Evolutionary conservation across 2,888 invertebrate genomes (phyloP).

Genomic region (Thera obeliscata): DNA sequence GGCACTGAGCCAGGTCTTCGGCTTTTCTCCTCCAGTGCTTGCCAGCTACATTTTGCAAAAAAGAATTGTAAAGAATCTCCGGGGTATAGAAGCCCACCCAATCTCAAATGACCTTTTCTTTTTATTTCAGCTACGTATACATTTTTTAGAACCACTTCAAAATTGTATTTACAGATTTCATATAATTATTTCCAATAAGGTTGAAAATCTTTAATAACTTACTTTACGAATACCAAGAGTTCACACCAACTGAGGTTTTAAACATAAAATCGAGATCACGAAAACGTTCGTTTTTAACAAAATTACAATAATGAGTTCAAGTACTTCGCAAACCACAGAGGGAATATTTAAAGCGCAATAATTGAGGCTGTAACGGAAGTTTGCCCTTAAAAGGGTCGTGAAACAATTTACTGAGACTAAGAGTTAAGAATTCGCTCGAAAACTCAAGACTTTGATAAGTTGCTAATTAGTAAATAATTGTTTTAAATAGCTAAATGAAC

Average conservation of each 20-base stretch:
- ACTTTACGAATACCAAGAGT: not conserved
- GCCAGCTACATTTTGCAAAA: too few species aligned
- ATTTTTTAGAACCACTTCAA: too few species aligned
- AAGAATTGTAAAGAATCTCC: too few species aligned
- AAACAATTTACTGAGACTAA: constrained; percentile 59
- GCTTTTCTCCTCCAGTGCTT: too few species aligned
- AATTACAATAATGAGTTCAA: constrained; percentile 56
- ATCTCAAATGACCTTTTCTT: too few species aligned
- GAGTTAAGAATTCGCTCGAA: constrained; percentile 35
- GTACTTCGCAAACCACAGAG: constrained; percentile 59
- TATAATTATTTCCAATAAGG: too few species aligned
- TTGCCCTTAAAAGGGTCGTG: constrained; percentile 54
- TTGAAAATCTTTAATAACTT: not conserved
- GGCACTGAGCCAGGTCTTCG: too few species aligned
- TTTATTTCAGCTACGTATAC: too few species aligned
- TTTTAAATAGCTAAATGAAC: not conserved
- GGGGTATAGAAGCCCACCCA: too few species aligned
- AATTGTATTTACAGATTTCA: too few species aligned
- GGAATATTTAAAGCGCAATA: constrained; percentile 75
- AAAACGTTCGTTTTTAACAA: constrained; percentile 44
- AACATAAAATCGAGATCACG: constrained; percentile 39
- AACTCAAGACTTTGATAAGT: constrained; percentile 30
- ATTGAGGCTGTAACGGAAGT: constrained; percentile 73
- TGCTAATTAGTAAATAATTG: constrained; percentile 22
- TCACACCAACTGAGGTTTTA: constrained; percentile 28